Evolutionary conservation across 2,888 invertebrate genomes (phyloP), one percentile per base, ranked within the genome.

Genomic region (Idaea dimidiata): DNA sequence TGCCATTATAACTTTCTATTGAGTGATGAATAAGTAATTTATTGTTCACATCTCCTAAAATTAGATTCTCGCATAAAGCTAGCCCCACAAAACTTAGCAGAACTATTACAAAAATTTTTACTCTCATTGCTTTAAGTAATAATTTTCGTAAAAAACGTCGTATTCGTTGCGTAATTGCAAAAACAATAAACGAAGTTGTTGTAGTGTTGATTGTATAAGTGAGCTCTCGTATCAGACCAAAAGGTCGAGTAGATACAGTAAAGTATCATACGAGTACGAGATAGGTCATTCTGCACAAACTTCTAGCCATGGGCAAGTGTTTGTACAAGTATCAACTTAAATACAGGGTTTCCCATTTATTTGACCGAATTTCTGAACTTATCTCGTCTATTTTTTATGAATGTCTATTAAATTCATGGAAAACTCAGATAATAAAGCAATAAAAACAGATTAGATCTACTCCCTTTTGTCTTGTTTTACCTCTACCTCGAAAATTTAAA

Each of bases 1-100:
- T 77, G 0, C 75, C 74, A 2, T 69, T 18, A 59, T 78, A 83
- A 10, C 79, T 65, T 0, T 73, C 74, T 17, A 67, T 64, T 2
- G 73, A 74, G 14, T 83, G 80, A 67, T 80, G 71, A 17, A 87
- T 68, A 62, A 84, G 62, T 6, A 70, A 62, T 18, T 67, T 78
- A 43, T 74, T 74, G 55, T 70, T 76, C 3, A 75, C 66, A 66
- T 83, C 76, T 0, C 86, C 86, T 16, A 80, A 24, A 61, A 81
- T 75, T 18, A 86, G 73, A 72, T 84, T 74, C 24, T 83, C 73
- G 62, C 82, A 75, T 2, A 67, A 61, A 1, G 69, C 56, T n/a
- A 68, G 65, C 43, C 73, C 63, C 17, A 78, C 61, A 0, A 74
- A 17, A 7, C 76, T 66, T 43, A 73, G 59, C 32, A 76, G 16